These are phyloP conservation scores for Conchocele bisecta DNA, from an alignment of 2,888 invertebrate genomes.

Conservation along the genomic window DNA sequence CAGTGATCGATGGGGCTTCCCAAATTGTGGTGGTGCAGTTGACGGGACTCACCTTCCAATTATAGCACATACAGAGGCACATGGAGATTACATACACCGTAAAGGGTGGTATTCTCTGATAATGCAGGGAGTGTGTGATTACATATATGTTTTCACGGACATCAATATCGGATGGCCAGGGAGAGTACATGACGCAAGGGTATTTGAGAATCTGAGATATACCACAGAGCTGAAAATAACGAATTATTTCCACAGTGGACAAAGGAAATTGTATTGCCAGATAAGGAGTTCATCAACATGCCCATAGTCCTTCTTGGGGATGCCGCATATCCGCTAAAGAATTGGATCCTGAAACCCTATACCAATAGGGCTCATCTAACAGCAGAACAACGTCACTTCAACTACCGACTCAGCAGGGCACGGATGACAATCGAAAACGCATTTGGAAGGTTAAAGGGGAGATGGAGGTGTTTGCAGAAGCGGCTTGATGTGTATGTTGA, in stretches of 20 bases:
- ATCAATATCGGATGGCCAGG: constrained; percentile 54
- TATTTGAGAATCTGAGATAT: constrained; percentile 42
- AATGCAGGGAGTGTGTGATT: constrained; percentile 32
- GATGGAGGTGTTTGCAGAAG: constrained; percentile 31
- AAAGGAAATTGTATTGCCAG: background rate
- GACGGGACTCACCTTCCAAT: constrained; percentile 47
- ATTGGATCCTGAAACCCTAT: constrained; percentile 41
- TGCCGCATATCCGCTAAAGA: constrained; percentile 37
- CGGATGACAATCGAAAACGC: constrained; percentile 34
- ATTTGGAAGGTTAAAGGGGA: constrained; percentile 18
- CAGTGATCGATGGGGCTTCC: constrained; percentile 32
- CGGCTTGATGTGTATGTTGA: constrained; percentile 19
- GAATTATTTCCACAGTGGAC: background rate
- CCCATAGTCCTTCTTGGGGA: constrained; percentile 20
- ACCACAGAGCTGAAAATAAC: constrained; percentile 9
- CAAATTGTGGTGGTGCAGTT: constrained; percentile 45
- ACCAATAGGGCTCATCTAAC: constrained; percentile 34
- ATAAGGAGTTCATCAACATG: background rate
- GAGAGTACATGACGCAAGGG: constrained; percentile 49
- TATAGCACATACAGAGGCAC: constrained; percentile 23
- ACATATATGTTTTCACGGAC: constrained; percentile 31
- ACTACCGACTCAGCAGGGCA: constrained; percentile 14
- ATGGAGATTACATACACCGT: constrained; percentile 37
- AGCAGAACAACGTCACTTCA: constrained; percentile 9
- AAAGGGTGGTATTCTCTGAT: constrained; percentile 36